Evolutionary conservation across 2,797 vertebrate species (phyloP).

Genomic region (Parambassis ranga): DNA sequence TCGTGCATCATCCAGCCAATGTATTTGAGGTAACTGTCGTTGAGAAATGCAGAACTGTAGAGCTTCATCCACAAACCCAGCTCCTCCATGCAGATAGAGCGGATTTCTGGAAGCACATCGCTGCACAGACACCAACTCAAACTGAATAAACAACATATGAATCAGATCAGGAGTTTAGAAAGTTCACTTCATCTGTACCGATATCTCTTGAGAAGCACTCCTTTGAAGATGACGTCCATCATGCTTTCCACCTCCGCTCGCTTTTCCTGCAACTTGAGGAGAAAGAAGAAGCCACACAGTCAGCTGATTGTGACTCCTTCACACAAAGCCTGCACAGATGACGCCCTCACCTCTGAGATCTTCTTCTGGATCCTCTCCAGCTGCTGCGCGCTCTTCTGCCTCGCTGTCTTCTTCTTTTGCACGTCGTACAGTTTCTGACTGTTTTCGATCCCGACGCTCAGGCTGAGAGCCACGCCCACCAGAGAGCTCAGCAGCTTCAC

Average conservation of each 20-base stretch:
- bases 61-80: constrained; percentile 88
- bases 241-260: constrained; percentile 86
- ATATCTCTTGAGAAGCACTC: constrained; percentile 89
- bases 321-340: not conserved
- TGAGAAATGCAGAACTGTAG: constrained; percentile 85
- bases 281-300: not conserved
- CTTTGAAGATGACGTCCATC: constrained; percentile 91
- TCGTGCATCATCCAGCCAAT: constrained; percentile 93
- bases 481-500: constrained; percentile 89
- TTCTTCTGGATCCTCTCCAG: constrained; percentile 84
- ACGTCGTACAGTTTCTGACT: constrained; percentile 83
- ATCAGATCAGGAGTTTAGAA: too few relatives aligned
- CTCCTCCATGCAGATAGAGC: constrained; percentile 90
- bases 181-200: too few relatives aligned
- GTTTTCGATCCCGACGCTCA: constrained; percentile 84
- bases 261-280: constrained; percentile 85
- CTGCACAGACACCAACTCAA: constrained; percentile 58
- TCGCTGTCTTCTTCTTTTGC: constrained; percentile 77
- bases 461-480: constrained; percentile 80
- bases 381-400: constrained; percentile 75
- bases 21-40: constrained; percentile 91
- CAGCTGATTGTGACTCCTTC: not conserved
- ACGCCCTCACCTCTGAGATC: constrained; percentile 80
- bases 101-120: constrained; percentile 89
- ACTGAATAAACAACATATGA: not conserved